Conservation (phyloP, 2,888 invertebrate species). For the Diaphora mendica region DNA sequence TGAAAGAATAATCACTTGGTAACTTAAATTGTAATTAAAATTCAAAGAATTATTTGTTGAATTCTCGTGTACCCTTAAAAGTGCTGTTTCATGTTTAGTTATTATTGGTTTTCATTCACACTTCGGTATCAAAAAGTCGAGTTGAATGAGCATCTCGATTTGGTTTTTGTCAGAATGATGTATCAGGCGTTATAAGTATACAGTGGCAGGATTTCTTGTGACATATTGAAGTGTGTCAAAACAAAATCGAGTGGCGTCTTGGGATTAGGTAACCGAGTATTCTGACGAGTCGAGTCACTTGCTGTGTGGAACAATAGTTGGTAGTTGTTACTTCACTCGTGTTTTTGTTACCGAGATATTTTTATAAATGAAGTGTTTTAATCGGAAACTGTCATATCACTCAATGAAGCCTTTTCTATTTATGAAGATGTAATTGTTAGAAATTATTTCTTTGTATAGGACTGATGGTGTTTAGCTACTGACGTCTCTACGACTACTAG, state of each 20-base stretch:
- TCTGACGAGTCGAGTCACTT: slow-evolving; percentile 43
- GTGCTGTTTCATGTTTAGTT: slow-evolving; percentile 68
- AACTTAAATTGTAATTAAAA: slow-evolving; percentile 27
- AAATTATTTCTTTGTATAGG: slow-evolving; percentile 38
- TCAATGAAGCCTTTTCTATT: slow-evolving; percentile 44
- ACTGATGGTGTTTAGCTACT: slow-evolving; percentile 31
- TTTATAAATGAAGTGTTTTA: slow-evolving; percentile 44
- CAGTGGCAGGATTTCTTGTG: slow-evolving; percentile 65
- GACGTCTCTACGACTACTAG: too few relatives aligned
- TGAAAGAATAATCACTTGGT: not conserved
- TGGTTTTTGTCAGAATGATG: slow-evolving; percentile 60
- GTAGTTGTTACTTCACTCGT: slow-evolving; percentile 51
- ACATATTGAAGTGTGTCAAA: slow-evolving; percentile 79
- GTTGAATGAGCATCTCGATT: slow-evolving; percentile 68
- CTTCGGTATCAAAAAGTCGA: slow-evolving; percentile 54
- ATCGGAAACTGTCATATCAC: slow-evolving; percentile 45
- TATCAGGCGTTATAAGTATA: slow-evolving; percentile 49
- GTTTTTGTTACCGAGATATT: slow-evolving; percentile 49
- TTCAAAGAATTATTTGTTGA: slow-evolving; percentile 40
- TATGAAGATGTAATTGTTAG: slow-evolving; percentile 36
- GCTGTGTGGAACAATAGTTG: slow-evolving; percentile 61
- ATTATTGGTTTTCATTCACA: slow-evolving; percentile 70
- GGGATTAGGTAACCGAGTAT: slow-evolving; percentile 71
- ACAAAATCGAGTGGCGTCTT: slow-evolving; percentile 83
- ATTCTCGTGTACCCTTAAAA: slow-evolving; percentile 41